Percentiles rank a stretch among this genome's conserved stretches.
These are phyloP conservation scores for Tipula helvola DNA, from an alignment of 2,888 invertebrate species.

Conservation along the genomic window DNA sequence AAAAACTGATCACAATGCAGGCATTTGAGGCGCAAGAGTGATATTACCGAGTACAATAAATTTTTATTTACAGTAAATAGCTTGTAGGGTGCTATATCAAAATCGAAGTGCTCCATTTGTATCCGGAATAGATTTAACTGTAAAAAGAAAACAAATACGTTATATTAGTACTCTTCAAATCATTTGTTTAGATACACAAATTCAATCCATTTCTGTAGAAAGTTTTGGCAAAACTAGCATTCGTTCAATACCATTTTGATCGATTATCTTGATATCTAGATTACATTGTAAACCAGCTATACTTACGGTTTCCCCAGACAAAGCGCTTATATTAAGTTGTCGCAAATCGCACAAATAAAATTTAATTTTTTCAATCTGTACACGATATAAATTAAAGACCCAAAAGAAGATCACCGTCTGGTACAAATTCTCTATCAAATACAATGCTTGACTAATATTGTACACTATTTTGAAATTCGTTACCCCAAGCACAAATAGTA, in stretches of 20 bases:
- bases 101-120: not conserved
- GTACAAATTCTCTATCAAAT: not conserved
- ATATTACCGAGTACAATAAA: not conserved
- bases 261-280: too few relatives aligned
- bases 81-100: not conserved
- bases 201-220: too few relatives aligned
- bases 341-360: not conserved
- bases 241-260: too few relatives aligned
- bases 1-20: not conserved
- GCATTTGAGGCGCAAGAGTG: too few relatives aligned
- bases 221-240: too few relatives aligned
- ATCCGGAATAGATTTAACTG: not conserved
- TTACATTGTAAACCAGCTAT: not conserved
- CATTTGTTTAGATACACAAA: too few relatives aligned
- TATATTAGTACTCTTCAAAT: not conserved
- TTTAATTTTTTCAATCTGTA: not conserved
- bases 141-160: not conserved
- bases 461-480: not conserved
- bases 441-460: not conserved
- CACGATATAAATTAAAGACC: not conserved
- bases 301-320: not conserved
- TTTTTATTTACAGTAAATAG: not conserved
- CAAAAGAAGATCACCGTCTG: not conserved
- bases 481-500: too few relatives aligned
- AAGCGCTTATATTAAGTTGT: not conserved